Percentiles rank a stretch among this genome's conserved stretches.
These are phyloP conservation scores for Morinoia aosen DNA, from an alignment of 2,888 invertebrate genomes.

Conservation along the genomic window DNA sequence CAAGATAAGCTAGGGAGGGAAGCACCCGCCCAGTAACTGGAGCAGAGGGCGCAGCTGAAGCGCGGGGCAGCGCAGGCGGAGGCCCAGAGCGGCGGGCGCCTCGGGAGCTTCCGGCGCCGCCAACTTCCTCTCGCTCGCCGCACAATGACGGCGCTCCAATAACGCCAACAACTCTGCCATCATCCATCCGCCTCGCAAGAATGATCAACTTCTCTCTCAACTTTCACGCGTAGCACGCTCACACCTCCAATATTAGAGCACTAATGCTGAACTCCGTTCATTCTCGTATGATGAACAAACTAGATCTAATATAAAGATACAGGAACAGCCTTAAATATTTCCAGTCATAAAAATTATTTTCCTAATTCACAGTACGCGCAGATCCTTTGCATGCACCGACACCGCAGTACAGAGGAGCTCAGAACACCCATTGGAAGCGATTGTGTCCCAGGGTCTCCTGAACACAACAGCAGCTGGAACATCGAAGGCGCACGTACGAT, in stretches of 20 bases:
- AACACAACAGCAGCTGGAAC: not conserved
- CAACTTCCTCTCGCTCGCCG: not conserved
- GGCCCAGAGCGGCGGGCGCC: not conserved
- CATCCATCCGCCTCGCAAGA: not conserved
- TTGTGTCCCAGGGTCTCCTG: not conserved
- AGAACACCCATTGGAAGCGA: not conserved
- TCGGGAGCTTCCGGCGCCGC: not conserved
- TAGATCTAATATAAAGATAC: not conserved
- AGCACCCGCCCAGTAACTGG: not conserved
- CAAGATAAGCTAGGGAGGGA: not conserved
- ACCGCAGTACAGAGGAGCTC: not conserved
- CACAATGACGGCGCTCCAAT: not conserved
- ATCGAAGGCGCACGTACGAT: not conserved
- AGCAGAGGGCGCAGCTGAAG: not conserved
- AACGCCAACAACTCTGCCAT: not conserved
- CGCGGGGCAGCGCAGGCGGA: not conserved
- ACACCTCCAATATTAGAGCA: not conserved
- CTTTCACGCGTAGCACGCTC: not conserved
- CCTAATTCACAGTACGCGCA: not conserved
- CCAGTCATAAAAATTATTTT: not conserved
- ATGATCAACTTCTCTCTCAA: not conserved
- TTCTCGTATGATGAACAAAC: not conserved
- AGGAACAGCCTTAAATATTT: not conserved
- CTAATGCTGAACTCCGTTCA: too few relatives aligned
- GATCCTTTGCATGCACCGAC: not conserved